These are phyloP conservation scores for Tachina fera DNA, from an alignment of 2,888 invertebrate genomes.

Conservation along the genomic window DNA sequence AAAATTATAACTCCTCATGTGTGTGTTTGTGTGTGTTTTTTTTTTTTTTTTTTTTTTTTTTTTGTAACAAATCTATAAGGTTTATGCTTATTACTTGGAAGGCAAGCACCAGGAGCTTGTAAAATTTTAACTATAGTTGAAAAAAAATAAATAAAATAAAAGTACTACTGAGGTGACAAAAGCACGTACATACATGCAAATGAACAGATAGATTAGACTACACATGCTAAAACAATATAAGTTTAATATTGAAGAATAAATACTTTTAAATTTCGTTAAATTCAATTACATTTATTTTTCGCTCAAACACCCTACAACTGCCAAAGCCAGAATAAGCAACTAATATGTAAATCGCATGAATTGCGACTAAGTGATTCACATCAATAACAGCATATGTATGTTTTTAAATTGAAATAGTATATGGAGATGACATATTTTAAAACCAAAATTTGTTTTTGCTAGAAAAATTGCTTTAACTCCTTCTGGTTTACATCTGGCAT, in stretches of 20 bases:
- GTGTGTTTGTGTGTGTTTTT: not conserved
- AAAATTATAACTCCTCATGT: not conserved
- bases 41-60: not conserved
- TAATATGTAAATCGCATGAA: no score
- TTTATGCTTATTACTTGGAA: conserved; percentile 19
- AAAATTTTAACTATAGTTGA: conserved; percentile 22
- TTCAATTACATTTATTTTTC: not conserved
- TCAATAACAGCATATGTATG: no score
- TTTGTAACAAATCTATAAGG: conserved; percentile 38
- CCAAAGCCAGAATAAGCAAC: not conserved
- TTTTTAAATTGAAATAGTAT: no score
- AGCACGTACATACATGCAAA: conserved; percentile 26
- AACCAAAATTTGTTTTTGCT: no score
- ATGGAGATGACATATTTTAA: no score
- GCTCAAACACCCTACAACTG: conserved; percentile 28
- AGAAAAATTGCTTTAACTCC: no score
- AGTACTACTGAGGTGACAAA: conserved; percentile 53
- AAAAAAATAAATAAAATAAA: conserved; percentile 27
- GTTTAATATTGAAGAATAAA: conserved; percentile 21
- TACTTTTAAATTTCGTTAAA: conserved; percentile 4
- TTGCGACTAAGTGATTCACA: no score
- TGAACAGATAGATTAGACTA: not conserved
- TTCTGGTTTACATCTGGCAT: no score
- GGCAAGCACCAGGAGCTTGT: conserved; percentile 55
- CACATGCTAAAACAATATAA: conserved; percentile 28